These are phyloP conservation scores for Cettia cetti DNA, from an alignment of 2,113 vertebrate species.

Conservation along the genomic window DNA sequence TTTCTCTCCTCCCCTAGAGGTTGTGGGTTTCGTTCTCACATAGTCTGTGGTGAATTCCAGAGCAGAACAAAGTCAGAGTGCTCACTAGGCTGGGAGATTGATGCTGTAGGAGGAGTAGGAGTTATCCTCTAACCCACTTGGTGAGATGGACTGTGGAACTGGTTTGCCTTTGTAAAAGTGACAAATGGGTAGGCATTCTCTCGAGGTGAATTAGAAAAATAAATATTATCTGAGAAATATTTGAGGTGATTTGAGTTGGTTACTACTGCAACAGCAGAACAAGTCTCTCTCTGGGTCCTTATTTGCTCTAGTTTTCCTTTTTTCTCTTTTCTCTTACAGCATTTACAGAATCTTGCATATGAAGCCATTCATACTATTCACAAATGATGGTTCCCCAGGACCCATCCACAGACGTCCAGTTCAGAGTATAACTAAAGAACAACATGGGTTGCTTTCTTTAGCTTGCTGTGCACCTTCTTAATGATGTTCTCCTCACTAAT, in stretches of 20 bases:
- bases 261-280: neutral
- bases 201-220: neutral
- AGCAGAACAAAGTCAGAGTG: neutral
- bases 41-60: neutral
- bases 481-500: constrained; percentile 22
- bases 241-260: neutral
- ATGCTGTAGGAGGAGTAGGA: neutral
- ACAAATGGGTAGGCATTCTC: neutral
- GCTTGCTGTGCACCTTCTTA: neutral
- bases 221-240: neutral
- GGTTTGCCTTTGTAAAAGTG: neutral
- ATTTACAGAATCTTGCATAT: neutral
- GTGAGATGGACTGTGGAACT: neutral
- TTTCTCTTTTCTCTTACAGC: neutral
- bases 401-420: neutral
- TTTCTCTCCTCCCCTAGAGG: neutral
- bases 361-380: neutral
- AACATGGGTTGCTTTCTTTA: neutral
- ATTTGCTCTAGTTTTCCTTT: neutral
- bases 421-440: neutral
- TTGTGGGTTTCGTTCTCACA: neutral
- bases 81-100: neutral
- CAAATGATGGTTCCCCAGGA: neutral
- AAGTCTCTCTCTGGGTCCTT: neutral
- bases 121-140: neutral